These are phyloP conservation scores for Catocala fraxini DNA, from an alignment of 2,888 invertebrate genomes.

Conservation along the genomic window DNA sequence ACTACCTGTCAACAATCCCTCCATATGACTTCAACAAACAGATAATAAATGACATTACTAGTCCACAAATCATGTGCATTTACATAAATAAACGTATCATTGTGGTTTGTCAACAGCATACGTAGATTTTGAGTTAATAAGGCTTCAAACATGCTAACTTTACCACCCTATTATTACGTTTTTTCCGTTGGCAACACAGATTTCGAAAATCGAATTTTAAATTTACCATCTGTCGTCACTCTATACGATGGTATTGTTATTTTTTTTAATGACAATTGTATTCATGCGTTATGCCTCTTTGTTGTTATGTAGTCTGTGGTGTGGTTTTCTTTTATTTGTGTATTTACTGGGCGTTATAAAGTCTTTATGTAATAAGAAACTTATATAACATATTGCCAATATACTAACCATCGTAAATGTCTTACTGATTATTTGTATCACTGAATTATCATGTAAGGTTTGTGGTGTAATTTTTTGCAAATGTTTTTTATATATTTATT, in stretches of 20 bases:
- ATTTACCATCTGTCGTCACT: conserved; percentile 79
- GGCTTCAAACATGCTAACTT: conserved; percentile 41
- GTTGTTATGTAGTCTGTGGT: conserved; percentile 8
- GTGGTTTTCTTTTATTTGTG: conserved; percentile 6
- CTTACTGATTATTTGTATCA: too few relatives aligned
- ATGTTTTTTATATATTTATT: too few relatives aligned
- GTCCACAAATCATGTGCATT: conserved; percentile 45
- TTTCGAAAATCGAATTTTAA: conserved; percentile 68
- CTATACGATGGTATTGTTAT: conserved; percentile 73
- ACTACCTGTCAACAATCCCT: conserved; percentile 14
- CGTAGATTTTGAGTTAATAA: conserved; percentile 51
- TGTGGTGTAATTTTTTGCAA: too few relatives aligned
- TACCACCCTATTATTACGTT: conserved; percentile 66
- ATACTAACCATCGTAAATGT: too few relatives aligned
- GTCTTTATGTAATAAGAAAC: too few relatives aligned
- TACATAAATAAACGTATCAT: conserved; percentile 45
- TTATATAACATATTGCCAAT: too few relatives aligned
- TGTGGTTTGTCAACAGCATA: conserved; percentile 60
- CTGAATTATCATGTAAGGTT: too few relatives aligned
- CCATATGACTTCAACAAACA: conserved; percentile 24
- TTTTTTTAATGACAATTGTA: conserved; percentile 61
- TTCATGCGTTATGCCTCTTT: conserved; percentile 38
- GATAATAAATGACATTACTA: conserved; percentile 48
- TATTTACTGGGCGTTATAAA: background rate
- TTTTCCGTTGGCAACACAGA: conserved; percentile 71